These are phyloP conservation scores for Lithobates sylvaticus DNA, from an alignment of 2,797 vertebrate genomes.

Conservation along the genomic window DNA sequence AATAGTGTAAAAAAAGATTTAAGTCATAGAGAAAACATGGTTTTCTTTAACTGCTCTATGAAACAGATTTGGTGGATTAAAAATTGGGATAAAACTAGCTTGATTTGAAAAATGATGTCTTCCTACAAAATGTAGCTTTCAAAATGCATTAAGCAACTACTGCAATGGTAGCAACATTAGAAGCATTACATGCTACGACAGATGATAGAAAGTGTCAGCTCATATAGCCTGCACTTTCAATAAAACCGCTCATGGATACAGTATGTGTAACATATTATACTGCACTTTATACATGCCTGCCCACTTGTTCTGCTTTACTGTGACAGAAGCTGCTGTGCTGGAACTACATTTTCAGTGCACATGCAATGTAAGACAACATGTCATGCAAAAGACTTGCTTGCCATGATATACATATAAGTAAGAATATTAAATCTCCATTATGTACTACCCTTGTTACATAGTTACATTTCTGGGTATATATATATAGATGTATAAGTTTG, in stretches of 20 bases:
- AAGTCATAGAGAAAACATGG: constrained; percentile 63
- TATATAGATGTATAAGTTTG: too few relatives aligned
- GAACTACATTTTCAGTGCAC: neutral
- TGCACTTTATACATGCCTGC: neutral
- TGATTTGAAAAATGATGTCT: constrained; percentile 47
- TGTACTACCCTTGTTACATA: too few relatives aligned
- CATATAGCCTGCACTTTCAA: neutral
- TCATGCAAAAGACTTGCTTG: neutral
- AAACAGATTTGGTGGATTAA: constrained; percentile 51
- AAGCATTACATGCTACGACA: neutral
- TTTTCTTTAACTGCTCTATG: constrained; percentile 69
- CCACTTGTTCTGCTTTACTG: neutral
- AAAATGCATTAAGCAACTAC: constrained; percentile 21
- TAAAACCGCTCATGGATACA: neutral
- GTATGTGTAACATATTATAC: neutral
- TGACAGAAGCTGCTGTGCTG: neutral
- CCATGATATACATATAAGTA: neutral
- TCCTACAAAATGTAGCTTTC: constrained; percentile 29
- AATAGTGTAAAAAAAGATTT: constrained; percentile 66
- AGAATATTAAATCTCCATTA: neutral
- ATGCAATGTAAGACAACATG: neutral
- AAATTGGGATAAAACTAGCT: constrained; percentile 47
- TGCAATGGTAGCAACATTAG: neutral
- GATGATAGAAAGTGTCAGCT: neutral
- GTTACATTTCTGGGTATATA: too few relatives aligned